Conservation (phyloP, 2,888 invertebrate species). For the Drosophila robusta region DNA sequence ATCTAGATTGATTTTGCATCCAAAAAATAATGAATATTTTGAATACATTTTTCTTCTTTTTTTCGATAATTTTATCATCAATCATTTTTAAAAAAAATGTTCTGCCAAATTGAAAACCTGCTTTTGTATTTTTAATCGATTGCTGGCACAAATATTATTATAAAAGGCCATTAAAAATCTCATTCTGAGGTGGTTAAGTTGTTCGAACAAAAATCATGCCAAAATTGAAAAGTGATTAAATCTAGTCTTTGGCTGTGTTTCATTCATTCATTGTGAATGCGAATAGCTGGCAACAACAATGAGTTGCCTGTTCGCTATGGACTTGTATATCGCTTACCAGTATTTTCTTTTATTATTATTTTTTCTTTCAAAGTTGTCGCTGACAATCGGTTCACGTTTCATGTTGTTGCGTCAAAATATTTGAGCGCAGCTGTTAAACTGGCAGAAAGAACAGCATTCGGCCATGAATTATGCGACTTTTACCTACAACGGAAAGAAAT, state of each 20-base stretch:
- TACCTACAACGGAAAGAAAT: background rate
- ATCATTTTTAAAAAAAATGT: too few relatives aligned
- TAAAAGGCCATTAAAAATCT: background rate
- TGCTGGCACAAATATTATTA: background rate
- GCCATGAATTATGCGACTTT: slow-evolving; percentile 36
- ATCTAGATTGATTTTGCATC: too few relatives aligned
- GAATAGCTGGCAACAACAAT: slow-evolving; percentile 14
- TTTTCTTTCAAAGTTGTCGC: slow-evolving; percentile 1
- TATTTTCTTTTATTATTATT: background rate
- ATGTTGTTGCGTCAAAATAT: slow-evolving; percentile 24
- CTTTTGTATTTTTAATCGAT: too few relatives aligned
- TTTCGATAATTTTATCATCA: too few relatives aligned
- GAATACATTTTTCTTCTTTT: too few relatives aligned
- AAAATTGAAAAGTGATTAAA: slow-evolving; percentile 4
- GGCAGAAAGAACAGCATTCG: slow-evolving; percentile 1
- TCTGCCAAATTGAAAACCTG: too few relatives aligned
- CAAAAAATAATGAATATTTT: too few relatives aligned
- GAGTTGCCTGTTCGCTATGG: background rate
- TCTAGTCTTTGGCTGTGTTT: slow-evolving; percentile 7
- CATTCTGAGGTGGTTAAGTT: too few relatives aligned
- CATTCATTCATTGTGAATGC: slow-evolving; percentile 1
- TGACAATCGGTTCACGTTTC: slow-evolving; percentile 51
- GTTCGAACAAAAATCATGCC: too few relatives aligned
- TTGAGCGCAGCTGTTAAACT: slow-evolving; percentile 46
- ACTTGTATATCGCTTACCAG: slow-evolving; percentile 1